These are phyloP conservation scores for Catocala fraxini DNA, from an alignment of 2,888 invertebrate species.

Conservation along the genomic window DNA sequence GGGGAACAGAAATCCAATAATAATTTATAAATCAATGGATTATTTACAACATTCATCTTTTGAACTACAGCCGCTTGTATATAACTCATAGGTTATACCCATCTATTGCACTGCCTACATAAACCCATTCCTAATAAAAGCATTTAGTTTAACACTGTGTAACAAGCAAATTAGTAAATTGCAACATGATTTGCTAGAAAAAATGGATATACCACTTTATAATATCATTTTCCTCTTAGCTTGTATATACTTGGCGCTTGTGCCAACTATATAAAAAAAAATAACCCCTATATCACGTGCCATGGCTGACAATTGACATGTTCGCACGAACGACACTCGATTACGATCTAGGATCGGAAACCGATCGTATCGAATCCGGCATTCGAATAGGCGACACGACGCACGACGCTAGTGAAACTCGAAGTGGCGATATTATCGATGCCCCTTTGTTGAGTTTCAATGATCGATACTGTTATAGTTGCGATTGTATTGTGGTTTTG, in stretches of 20 bases:
- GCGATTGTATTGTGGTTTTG: slow-evolving; percentile 20
- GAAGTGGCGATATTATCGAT: slow-evolving; percentile 47
- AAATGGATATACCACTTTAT: too few species aligned
- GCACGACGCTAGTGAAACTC: slow-evolving; percentile 45
- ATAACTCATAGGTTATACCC: too few species aligned
- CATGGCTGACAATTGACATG: slow-evolving; percentile 50
- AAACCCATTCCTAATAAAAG: too few species aligned
- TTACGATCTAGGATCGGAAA: slow-evolving; percentile 60
- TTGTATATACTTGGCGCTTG: not conserved
- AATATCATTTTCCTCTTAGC: not conserved
- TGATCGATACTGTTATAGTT: slow-evolving; percentile 47
- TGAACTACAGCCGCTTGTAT: too few species aligned
- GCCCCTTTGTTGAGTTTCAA: slow-evolving; percentile 44
- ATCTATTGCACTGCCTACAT: too few species aligned
- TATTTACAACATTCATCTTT: too few species aligned
- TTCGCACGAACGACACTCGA: slow-evolving; percentile 62
- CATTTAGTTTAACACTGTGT: too few species aligned
- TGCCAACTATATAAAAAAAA: slow-evolving; percentile 7
- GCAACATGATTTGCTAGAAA: too few species aligned
- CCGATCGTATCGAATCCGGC: slow-evolving; percentile 58
- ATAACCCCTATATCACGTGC: slow-evolving; percentile 38
- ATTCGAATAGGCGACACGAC: slow-evolving; percentile 52
- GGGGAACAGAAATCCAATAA: too few species aligned
- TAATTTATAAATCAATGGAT: too few species aligned
- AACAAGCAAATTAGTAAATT: too few species aligned